phyloP scores from a whole-genome alignment of 2,888 invertebrate genomes.

The Microchrysa polita region DNA sequence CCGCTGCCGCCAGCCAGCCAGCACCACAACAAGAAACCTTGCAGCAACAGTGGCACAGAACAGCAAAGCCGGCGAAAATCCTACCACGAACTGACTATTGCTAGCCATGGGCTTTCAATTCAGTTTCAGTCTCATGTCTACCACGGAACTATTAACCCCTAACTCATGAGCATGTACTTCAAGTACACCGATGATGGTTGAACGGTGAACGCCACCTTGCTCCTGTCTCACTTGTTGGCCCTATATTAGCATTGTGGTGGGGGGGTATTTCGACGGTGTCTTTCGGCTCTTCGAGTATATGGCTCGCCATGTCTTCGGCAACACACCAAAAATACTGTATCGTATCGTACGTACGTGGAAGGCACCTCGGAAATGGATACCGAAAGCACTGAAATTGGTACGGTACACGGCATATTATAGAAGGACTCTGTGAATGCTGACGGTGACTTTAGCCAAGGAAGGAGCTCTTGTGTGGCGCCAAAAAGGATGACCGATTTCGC shows the following conservation, averaged over 20 bases:
- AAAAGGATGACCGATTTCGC: constrained; percentile 9
- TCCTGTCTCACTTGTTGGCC: constrained; percentile 1
- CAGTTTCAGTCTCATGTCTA: constrained; percentile 17
- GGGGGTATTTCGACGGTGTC: neutral
- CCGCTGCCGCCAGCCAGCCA: neutral
- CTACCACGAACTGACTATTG: constrained; percentile 19
- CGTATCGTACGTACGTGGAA: neutral
- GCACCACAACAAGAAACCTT: neutral
- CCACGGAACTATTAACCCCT: constrained; percentile 39
- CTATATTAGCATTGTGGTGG: neutral
- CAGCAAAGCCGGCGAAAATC: constrained; percentile 16
- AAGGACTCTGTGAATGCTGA: neutral
- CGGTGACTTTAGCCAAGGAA: constrained; percentile 22
- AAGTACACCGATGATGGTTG: constrained; percentile 4
- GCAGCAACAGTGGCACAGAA: neutral
- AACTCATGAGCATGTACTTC: constrained; percentile 30
- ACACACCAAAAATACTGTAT: constrained; percentile 1
- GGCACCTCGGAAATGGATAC: neutral
- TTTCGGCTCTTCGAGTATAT: constrained; percentile 23
- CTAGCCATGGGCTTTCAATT: constrained; percentile 30
- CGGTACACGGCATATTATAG: constrained; percentile 6
- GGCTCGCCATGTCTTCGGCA: constrained; percentile 29
- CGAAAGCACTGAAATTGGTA: constrained; percentile 4
- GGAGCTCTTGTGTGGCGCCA: constrained; percentile 38
- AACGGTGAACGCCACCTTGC: constrained; percentile 14